These are phyloP conservation scores for Alexandromys fortis DNA, from an alignment of 2,113 vertebrate species.

Conservation along the genomic window DNA sequence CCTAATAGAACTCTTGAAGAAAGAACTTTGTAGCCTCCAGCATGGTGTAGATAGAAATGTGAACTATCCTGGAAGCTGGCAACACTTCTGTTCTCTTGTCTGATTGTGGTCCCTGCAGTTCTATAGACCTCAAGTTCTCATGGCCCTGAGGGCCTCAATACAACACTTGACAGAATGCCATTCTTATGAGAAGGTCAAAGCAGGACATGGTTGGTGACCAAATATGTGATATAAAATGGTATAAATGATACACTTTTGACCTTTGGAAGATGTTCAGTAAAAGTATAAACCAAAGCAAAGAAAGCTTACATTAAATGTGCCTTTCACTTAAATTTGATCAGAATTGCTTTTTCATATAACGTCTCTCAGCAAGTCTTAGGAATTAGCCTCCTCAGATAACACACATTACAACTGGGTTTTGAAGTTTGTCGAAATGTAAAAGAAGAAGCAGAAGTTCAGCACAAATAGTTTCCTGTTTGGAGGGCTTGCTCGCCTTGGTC, in stretches of 20 bases:
- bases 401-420: too few species aligned
- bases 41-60: fast-evolving
- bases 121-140: fast-evolving
- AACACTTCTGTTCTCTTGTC: fast-evolving
- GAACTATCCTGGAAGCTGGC: too few species aligned
- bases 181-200: background rate
- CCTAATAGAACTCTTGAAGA: background rate
- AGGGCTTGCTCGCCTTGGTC: too few species aligned
- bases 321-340: background rate
- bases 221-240: background rate
- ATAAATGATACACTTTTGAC: fast-evolving
- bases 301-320: background rate
- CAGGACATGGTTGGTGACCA: background rate
- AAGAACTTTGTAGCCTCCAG: background rate
- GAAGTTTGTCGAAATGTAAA: background rate
- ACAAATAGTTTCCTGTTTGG: background rate
- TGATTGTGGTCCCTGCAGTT: fast-evolving
- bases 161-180: too few species aligned
- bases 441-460: background rate
- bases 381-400: background rate
- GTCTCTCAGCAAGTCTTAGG: fast-evolving
- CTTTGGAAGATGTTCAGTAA: background rate
- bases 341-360: fast-evolving
- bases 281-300: background rate
- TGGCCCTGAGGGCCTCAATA: fast-evolving